Base-by-base conservation (phyloP, 2,888 invertebrate genomes). In the Eupithecia exiguata region DNA sequence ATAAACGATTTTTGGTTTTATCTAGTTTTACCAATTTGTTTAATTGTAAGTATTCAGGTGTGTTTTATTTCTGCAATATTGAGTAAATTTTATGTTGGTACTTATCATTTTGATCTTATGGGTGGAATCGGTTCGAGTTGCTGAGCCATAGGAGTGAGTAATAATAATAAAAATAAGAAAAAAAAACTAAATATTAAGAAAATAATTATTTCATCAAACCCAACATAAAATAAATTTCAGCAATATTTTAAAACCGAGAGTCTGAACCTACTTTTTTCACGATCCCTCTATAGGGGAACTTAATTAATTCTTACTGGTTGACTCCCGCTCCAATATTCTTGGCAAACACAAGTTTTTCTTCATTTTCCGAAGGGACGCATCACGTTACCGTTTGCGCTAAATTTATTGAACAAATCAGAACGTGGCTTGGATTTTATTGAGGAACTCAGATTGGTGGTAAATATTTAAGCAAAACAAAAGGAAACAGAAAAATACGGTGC, bases 271-370 rank as follows among this genome's bases (percentile, higher is more conserved):
- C 65, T 53, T 71, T 70, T 70, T 73, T 43, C 14, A 49, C 68
- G 49, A 70, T 68, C 62, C 63, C 38, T 43, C 43, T 68, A 74
- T 49, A 49, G 14, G 82, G 81, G 36, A 84, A 87, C 88, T 91
- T 91, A 91, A 92, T 93, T 92, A 91, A 91, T 91, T 90, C 87
- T 86, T 86, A 86, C 83, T 69, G 87, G 78, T 80, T 81, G 81
- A 82, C 84, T 84, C 82, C 80, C 80, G 81, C 81, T 82, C 82
- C 84, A 80, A 86, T 86, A 85, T 84, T 82, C 80, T 79, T 79
- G 81, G 79, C 80, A 81, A 81, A 82, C 78, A 77, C 78, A 81
- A 82, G 77, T 82, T 83, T 83, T 80, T 80, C 78, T 80, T 80
- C 79, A 77, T 79, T 81, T 79, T 81, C 70, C 63, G 69, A 75